These are phyloP conservation scores for Hirtodrosophila cameraria DNA, from an alignment of 2,888 invertebrate species.

Conservation along the genomic window DNA sequence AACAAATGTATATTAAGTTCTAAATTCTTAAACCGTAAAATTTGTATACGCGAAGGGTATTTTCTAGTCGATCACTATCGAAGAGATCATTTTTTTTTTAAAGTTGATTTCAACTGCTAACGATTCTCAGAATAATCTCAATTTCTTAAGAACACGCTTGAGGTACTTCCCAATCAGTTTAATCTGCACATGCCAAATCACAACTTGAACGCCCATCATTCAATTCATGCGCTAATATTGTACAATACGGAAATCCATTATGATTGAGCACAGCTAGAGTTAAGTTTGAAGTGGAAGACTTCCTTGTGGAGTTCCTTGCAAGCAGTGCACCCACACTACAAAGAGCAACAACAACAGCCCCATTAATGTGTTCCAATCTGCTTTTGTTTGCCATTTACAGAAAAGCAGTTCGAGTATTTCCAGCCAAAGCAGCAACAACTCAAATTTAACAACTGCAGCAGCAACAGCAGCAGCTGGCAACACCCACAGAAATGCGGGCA, in stretches of 20 bases:
- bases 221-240: slow-evolving; percentile 20
- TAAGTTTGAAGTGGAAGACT: slow-evolving; percentile 26
- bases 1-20: too few relatives aligned
- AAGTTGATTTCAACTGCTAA: too few relatives aligned
- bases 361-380: slow-evolving; percentile 36
- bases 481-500: slow-evolving; percentile 81
- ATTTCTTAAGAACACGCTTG: not conserved
- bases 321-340: slow-evolving; percentile 55
- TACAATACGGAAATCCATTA: slow-evolving; percentile 37
- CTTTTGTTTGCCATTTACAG: slow-evolving; percentile 73
- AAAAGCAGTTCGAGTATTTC: slow-evolving; percentile 83
- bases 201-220: slow-evolving; percentile 16
- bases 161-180: not conserved
- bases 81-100: too few relatives aligned
- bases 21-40: too few relatives aligned
- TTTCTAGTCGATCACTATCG: too few relatives aligned
- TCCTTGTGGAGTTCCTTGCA: slow-evolving; percentile 52
- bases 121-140: slow-evolving; percentile 1
- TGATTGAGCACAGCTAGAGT: slow-evolving; percentile 1
- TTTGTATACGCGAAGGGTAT: too few relatives aligned
- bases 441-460: slow-evolving; percentile 72
- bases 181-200: slow-evolving; percentile 11
- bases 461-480: slow-evolving; percentile 61
- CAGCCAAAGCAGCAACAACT: slow-evolving; percentile 81
- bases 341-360: slow-evolving; percentile 2